Evolutionary conservation across 2,888 invertebrate species (phyloP).

Genomic region (Chymomyza procnemis): DNA sequence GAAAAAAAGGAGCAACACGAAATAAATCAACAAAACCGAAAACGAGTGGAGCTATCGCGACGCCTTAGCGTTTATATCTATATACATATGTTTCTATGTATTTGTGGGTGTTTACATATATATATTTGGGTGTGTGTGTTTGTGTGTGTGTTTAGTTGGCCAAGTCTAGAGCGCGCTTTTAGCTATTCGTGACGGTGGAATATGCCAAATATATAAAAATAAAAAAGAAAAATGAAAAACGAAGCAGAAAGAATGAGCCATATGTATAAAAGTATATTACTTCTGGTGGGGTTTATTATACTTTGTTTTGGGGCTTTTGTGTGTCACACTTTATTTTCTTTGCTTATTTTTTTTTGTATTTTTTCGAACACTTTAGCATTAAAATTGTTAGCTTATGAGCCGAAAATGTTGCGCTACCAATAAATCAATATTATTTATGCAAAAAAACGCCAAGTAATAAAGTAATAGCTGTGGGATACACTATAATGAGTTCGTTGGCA

Average conservation of each 20-base stretch:
- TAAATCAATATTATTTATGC: conserved; percentile 74
- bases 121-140: conserved; percentile 17
- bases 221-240: conserved; percentile 25
- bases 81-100: background rate
- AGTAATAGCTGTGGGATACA: conserved; percentile 1
- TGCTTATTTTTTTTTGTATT: too few relatives aligned
- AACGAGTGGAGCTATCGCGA: conserved; percentile 28
- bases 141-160: background rate
- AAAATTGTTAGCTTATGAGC: conserved; percentile 64
- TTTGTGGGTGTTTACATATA: background rate
- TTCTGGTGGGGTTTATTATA: background rate
- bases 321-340: conserved; percentile 1
- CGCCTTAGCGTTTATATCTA: conserved; percentile 4
- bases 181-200: conserved; percentile 7
- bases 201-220: background rate
- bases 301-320: background rate
- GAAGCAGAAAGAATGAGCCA: conserved; percentile 54
- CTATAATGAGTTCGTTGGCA: too few relatives aligned
- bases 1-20: conserved; percentile 39
- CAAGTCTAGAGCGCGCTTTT: background rate
- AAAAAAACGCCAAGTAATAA: conserved; percentile 47
- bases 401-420: conserved; percentile 67
- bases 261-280: conserved; percentile 11
- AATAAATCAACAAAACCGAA: conserved; percentile 66
- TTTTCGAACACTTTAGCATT: conserved; percentile 48